Evolutionary conservation across 2,888 invertebrate species (phyloP).

Genomic region (Seira musarum): DNA sequence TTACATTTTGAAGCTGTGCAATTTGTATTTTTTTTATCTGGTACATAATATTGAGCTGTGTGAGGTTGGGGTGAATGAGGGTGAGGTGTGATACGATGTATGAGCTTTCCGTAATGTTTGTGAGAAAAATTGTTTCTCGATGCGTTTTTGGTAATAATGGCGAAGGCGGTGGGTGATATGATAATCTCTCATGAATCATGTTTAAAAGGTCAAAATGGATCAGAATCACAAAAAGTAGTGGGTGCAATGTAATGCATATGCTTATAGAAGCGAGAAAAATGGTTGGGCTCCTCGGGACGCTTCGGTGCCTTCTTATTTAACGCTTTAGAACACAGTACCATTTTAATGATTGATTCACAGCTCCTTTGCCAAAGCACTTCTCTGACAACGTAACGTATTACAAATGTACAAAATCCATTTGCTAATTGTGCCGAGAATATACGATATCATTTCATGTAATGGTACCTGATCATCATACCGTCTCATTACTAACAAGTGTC

Average conservation of each 20-base stretch:
- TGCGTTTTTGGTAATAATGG: slow-evolving; percentile 9
- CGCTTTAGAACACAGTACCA: too few species aligned
- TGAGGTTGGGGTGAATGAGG: background rate
- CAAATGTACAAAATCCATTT: background rate
- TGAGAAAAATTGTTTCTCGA: slow-evolving; percentile 4
- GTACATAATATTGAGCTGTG: too few species aligned
- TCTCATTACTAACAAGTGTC: background rate
- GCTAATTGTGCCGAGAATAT: too few species aligned
- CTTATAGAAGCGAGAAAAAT: background rate
- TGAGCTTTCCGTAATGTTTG: background rate
- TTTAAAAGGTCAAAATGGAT: background rate
- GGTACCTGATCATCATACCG: background rate
- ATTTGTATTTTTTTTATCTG: too few species aligned
- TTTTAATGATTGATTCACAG: too few species aligned
- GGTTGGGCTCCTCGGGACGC: background rate
- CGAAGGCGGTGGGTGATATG: background rate
- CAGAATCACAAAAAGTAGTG: background rate
- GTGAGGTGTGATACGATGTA: background rate
- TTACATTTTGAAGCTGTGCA: background rate
- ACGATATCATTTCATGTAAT: background rate
- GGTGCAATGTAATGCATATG: background rate
- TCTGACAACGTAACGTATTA: too few species aligned
- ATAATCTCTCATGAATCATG: background rate
- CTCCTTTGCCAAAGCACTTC: too few species aligned
- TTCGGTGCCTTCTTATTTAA: background rate